Conservation (phyloP, 2,888 invertebrate species). For the Arenicola marina region DNA sequence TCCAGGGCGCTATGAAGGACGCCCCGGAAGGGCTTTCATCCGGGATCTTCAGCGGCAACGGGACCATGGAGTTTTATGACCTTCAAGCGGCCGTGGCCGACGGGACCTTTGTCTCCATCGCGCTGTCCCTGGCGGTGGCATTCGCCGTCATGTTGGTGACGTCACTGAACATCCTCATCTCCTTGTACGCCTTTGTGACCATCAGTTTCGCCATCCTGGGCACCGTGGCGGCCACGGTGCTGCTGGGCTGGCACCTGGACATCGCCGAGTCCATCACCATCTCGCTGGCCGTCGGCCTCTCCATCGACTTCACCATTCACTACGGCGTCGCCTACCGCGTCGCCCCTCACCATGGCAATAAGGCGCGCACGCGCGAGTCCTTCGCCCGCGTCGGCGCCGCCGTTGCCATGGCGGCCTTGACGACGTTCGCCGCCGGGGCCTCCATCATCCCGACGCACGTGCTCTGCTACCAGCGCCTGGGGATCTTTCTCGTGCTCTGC, state of each 20-base stretch:
- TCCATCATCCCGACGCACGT: conserved; percentile 86
- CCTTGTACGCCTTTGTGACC: conserved; percentile 81
- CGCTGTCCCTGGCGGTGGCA: conserved; percentile 77
- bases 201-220: conserved; percentile 83
- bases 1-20: conserved; percentile 73
- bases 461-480: conserved; percentile 90
- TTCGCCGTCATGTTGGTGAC: conserved; percentile 79
- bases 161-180: conserved; percentile 81
- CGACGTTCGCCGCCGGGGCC: conserved; percentile 85
- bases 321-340: conserved; percentile 79
- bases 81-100: conserved; percentile 80
- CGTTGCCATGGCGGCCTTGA: conserved; percentile 83
- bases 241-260: conserved; percentile 85
- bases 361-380: conserved; percentile 47
- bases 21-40: conserved; percentile 56
- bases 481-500: conserved; percentile 83
- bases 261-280: conserved; percentile 91
- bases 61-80: conserved; percentile 87
- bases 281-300: conserved; percentile 89
- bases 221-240: conserved; percentile 68
- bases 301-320: conserved; percentile 92
- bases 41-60: conserved; percentile 20
- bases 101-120: conserved; percentile 82
- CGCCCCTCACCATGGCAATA: conserved; percentile 62
- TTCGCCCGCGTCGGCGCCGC: conserved; percentile 75